These are phyloP conservation scores for Pandemis cinnamomeana DNA, from an alignment of 2,888 invertebrate species.

Conservation along the genomic window DNA sequence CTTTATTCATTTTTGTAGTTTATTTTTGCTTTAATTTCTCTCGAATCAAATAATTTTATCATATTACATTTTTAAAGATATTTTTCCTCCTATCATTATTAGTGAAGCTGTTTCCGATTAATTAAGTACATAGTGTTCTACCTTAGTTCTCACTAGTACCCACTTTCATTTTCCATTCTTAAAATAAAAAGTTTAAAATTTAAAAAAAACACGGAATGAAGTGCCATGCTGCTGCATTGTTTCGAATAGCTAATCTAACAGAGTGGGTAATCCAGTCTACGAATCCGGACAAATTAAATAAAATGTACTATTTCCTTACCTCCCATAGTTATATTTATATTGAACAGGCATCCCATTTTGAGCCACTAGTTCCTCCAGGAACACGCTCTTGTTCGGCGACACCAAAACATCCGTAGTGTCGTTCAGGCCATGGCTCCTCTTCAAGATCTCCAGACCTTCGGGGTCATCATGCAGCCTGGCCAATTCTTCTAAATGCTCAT, in stretches of 20 bases:
- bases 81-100: too few species aligned
- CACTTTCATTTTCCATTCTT: too few species aligned
- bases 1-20: neutral
- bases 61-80: too few species aligned
- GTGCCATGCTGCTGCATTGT: too few species aligned
- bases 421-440: slow-evolving; percentile 63
- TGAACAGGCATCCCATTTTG: slow-evolving; percentile 53
- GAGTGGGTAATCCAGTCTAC: too few species aligned
- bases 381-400: slow-evolving; percentile 53
- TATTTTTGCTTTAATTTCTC: neutral
- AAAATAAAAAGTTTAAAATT: too few species aligned
- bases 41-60: neutral
- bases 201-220: too few species aligned
- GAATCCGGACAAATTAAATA: too few species aligned
- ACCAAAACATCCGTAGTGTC: slow-evolving; percentile 73
- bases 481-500: slow-evolving; percentile 55
- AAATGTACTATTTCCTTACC: slow-evolving; percentile 50
- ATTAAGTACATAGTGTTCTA: too few species aligned
- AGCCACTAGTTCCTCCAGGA: slow-evolving; percentile 56
- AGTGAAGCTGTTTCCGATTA: too few species aligned
- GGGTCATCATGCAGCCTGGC: slow-evolving; percentile 54
- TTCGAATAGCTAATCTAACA: too few species aligned
- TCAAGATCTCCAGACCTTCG: slow-evolving; percentile 63
- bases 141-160: too few species aligned
- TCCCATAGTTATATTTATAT: slow-evolving; percentile 67